Conservation (phyloP, 1,140 invertebrate genomes). For the Caenorhabditis remanei region DNA sequence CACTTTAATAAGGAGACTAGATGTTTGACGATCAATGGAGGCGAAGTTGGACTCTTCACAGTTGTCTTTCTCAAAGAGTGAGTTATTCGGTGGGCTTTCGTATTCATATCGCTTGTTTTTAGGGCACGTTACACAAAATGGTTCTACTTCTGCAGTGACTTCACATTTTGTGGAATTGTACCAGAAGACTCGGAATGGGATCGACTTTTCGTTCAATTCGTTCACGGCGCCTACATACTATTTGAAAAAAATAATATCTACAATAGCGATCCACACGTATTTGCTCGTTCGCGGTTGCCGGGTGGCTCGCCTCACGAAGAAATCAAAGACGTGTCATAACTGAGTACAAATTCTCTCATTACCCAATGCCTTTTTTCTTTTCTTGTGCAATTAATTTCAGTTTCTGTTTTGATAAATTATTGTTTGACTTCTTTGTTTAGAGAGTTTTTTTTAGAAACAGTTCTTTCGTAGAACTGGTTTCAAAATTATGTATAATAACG, state of each 20-base stretch:
- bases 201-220: not conserved
- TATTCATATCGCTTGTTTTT: not conserved
- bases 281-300: no score
- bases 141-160: not conserved
- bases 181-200: constrained; percentile 23
- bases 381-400: no score
- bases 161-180: not conserved
- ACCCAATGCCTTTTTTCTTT: no score
- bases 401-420: no score
- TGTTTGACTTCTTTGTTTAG: no score
- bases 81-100: not conserved
- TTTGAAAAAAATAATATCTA: not conserved
- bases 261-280: not conserved
- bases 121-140: not conserved
- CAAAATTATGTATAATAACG: no score
- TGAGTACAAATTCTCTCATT: no score
- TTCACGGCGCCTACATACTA: not conserved
- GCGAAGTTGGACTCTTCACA: not conserved
- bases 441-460: no score
- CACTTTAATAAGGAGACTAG: not conserved
- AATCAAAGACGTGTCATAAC: no score
- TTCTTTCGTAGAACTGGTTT: no score
- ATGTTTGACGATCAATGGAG: not conserved
- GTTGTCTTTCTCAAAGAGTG: not conserved
- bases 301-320: no score